Conservation (phyloP, 2,113 vertebrate species). For the Podarcis raffonei region DNA sequence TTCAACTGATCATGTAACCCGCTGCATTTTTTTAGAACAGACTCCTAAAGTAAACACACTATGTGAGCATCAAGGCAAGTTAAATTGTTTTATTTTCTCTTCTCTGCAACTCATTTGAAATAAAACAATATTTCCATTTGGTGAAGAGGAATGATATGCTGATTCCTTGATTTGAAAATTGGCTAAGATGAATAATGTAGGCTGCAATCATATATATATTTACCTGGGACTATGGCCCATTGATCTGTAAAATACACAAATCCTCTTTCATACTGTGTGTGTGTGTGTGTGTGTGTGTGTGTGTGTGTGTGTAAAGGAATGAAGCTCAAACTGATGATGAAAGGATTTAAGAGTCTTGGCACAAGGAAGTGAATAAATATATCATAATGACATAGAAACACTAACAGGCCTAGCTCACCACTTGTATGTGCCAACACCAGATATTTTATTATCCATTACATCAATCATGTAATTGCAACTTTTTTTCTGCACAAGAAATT, state of each 20-base stretch:
- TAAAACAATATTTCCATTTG: not conserved
- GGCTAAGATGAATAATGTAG: not conserved
- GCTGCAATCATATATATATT: not conserved
- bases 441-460: not conserved
- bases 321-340: not conserved
- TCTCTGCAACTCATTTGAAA: not conserved
- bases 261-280: not conserved
- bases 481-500: not conserved
- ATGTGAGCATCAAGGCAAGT: not conserved
- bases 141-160: not conserved
- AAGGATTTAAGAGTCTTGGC: not conserved
- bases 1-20: constrained; percentile 6
- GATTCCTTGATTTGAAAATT: not conserved
- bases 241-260: not conserved
- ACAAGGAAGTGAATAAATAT: not conserved
- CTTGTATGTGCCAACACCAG: not conserved
- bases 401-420: not conserved
- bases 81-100: not conserved
- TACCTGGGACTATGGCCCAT: not conserved
- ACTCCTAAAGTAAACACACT: not conserved
- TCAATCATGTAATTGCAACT: not conserved
- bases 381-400: not conserved
- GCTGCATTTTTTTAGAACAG: not conserved
- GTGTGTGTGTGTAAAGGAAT: not conserved
- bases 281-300: not conserved